Conservation (phyloP, 2,797 vertebrate genomes). For the Spinibarbus caldwelli region DNA sequence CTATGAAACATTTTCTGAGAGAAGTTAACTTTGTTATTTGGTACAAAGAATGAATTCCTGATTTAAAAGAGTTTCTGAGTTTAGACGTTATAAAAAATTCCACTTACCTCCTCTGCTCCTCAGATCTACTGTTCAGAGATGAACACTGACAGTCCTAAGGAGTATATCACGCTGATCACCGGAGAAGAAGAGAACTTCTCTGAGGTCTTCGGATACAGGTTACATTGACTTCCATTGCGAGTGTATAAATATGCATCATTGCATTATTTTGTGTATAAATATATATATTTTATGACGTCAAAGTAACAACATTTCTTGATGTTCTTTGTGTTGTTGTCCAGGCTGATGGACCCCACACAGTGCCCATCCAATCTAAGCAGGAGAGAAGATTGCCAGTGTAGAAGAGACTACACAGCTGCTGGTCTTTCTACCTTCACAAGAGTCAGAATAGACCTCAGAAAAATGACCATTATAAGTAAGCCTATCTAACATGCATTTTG, state of each 20-base stretch:
- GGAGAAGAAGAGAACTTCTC: conserved; percentile 95
- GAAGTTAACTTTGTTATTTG: neutral
- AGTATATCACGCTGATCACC: conserved; percentile 88
- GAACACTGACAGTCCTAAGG: conserved; percentile 88
- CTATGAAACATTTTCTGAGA: no score
- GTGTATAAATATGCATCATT: neutral
- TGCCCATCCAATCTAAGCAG: conserved; percentile 91
- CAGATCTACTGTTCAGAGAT: conserved; percentile 95
- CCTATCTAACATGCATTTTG: conserved; percentile 44
- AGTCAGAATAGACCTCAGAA: conserved; percentile 89
- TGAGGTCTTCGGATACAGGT: conserved; percentile 97
- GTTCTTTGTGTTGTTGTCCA: conserved; percentile 62
- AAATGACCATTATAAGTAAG: conserved; percentile 96
- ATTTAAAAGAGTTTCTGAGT: neutral
- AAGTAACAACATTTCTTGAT: conserved; percentile 49
- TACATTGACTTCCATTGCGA: neutral
- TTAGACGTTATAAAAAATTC: neutral
- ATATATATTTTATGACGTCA: neutral
- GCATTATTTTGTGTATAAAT: neutral
- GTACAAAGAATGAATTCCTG: neutral
- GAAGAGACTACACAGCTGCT: conserved; percentile 89
- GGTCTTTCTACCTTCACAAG: conserved; percentile 93
- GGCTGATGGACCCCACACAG: conserved; percentile 92
- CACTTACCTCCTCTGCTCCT: conserved; percentile 17
- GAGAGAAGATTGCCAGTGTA: conserved; percentile 90